Conservation (phyloP, 2,797 vertebrate genomes). For the Centroberyx gerrardi region DNA sequence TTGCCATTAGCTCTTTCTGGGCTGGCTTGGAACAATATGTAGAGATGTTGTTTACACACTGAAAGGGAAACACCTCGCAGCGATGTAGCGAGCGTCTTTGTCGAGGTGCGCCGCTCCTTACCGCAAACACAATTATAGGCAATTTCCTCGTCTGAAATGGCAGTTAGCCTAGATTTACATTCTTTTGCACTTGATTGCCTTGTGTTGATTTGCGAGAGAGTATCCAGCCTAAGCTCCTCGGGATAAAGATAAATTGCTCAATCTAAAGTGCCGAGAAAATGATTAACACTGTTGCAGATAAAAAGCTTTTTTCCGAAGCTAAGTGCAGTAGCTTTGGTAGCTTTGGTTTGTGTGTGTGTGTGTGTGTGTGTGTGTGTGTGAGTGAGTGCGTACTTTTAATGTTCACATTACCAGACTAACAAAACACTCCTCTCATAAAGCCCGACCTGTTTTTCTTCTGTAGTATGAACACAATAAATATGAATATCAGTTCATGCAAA, state of each 20-base stretch:
- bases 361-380: slow-evolving; percentile 15
- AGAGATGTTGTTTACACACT: slow-evolving; percentile 31
- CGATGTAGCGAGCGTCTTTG: slow-evolving; percentile 19
- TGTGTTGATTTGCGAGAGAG: slow-evolving; percentile 60
- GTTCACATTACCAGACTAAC: background rate
- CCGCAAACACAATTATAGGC: slow-evolving; percentile 58
- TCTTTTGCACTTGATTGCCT: slow-evolving; percentile 67
- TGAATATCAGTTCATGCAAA: slow-evolving; percentile 32
- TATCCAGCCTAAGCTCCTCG: slow-evolving; percentile 54
- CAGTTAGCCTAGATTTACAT: slow-evolving; percentile 64
- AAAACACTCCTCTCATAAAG: background rate
- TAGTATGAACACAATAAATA: slow-evolving; percentile 20
- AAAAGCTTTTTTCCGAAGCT: background rate
- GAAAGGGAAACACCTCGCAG: slow-evolving; percentile 34
- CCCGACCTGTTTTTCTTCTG: slow-evolving; percentile 5
- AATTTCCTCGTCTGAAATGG: slow-evolving; percentile 50
- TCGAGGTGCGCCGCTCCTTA: slow-evolving; percentile 39
- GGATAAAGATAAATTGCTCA: slow-evolving; percentile 61
- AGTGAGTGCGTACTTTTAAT: slow-evolving; percentile 4
- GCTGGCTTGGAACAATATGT: slow-evolving; percentile 10
- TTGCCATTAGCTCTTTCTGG: background rate
- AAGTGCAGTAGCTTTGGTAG: background rate
- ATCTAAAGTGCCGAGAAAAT: slow-evolving; percentile 44
- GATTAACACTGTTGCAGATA: slow-evolving; percentile 41
- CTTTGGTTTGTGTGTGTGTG: slow-evolving; percentile 2